phyloP scores from a whole-genome alignment of 2,113 vertebrate genomes.

The Panthera tigris region DNA sequence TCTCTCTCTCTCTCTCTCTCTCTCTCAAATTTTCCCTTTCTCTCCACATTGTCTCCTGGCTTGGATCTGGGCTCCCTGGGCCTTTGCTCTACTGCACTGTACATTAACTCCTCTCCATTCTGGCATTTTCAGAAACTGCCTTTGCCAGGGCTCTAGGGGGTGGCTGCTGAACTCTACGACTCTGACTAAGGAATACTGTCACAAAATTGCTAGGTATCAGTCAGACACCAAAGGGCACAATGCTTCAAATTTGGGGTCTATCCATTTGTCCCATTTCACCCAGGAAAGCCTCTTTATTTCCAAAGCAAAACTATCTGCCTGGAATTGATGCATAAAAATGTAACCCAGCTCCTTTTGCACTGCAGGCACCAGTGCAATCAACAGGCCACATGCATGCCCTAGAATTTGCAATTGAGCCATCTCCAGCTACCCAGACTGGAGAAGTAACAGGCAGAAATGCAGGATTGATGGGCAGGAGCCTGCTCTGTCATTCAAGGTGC shows the following conservation, averaged over 20 bases:
- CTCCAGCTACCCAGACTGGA: neutral
- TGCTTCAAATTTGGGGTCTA: neutral
- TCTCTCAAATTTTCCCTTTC: neutral
- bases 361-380: neutral
- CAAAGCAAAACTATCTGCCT: conserved; percentile 39
- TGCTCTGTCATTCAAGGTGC: conserved; percentile 59
- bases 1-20: neutral
- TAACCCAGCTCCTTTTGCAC: neutral
- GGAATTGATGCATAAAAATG: conserved; percentile 45
- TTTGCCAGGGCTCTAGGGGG: conserved; percentile 64
- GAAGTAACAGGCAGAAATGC: neutral
- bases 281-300: conserved; percentile 33
- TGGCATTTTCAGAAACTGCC: conserved; percentile 58
- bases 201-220: conserved; percentile 7
- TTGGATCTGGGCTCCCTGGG: conserved; percentile 48
- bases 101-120: conserved; percentile 43
- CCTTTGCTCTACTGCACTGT: neutral
- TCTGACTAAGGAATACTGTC: conserved; percentile 41
- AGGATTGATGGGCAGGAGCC: conserved; percentile 46
- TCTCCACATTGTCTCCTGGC: conserved; percentile 47
- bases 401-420: neutral
- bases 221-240: conserved; percentile 17
- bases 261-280: neutral
- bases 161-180: conserved; percentile 65
- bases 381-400: conserved; percentile 32